A percentile compares a stretch with the other conserved stretches of the same genome.
These are phyloP conservation scores for Heliocidaris erythrogramma DNA, from an alignment of 35 echinoderm and acorn worm species.

Conservation along the genomic window DNA sequence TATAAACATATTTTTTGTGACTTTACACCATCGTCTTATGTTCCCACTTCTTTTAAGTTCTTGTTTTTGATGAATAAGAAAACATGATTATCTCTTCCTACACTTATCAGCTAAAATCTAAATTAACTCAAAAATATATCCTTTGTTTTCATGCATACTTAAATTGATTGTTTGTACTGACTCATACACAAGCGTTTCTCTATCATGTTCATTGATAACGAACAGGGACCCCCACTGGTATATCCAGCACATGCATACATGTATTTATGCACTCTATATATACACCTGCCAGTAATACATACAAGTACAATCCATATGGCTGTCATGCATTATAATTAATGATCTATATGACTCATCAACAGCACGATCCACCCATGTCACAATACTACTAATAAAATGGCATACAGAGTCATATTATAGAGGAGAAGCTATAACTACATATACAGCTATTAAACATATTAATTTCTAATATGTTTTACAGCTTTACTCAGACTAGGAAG, in stretches of 20 bases:
- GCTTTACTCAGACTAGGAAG: not conserved
- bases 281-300: not conserved
- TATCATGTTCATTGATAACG: not conserved
- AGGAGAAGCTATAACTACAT: no score
- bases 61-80: no score
- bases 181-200: not conserved
- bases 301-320: not conserved
- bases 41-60: no score
- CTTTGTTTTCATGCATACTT: not conserved
- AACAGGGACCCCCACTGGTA: not conserved
- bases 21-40: no score
- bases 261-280: not conserved
- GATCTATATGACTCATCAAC: constrained; percentile 9
- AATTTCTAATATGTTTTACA: not conserved
- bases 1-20: no score
- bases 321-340: constrained; percentile 13
- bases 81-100: not conserved
- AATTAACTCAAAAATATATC: not conserved
- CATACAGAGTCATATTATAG: not conserved
- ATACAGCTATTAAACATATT: not conserved
- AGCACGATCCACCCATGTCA: not conserved
- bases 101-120: not conserved
- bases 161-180: not conserved
- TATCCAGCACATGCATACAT: not conserved
- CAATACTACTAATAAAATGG: not conserved